These are phyloP conservation scores for Amiota communis DNA, from an alignment of 2,888 invertebrate genomes.

Conservation along the genomic window DNA sequence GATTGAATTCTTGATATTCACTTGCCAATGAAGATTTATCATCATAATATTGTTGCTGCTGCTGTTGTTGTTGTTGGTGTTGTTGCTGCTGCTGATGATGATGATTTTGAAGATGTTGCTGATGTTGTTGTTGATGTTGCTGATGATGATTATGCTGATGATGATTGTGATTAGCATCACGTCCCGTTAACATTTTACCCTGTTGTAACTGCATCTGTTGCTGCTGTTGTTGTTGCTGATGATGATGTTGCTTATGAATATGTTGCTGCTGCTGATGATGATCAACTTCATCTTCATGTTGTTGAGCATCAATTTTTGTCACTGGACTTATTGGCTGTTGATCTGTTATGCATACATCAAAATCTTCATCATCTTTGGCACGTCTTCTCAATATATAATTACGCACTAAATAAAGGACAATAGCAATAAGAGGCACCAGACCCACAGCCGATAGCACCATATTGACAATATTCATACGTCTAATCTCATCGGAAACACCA, in stretches of 20 bases:
- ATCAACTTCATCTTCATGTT: conserved; percentile 61
- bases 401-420: conserved; percentile 76
- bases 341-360: conserved; percentile 78
- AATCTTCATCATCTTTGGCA: conserved; percentile 75
- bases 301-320: conserved; percentile 67
- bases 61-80: conserved; percentile 50
- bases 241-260: conserved; percentile 30
- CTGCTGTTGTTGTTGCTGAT: conserved; percentile 35
- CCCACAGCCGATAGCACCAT: conserved; percentile 78
- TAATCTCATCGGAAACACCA: conserved; percentile 76
- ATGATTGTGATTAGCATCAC: conserved; percentile 58
- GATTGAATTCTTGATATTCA: conserved; percentile 79
- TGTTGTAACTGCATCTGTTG: conserved; percentile 34
- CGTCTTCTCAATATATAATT: conserved; percentile 75
- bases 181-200: conserved; percentile 28
- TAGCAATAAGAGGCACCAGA: conserved; percentile 77
- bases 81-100: conserved; percentile 44
- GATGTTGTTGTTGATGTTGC: conserved; percentile 20
- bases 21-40: conserved; percentile 70
- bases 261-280: conserved; percentile 48
- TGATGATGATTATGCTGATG: conserved; percentile 56
- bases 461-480: conserved; percentile 77
- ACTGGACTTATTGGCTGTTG: conserved; percentile 74
- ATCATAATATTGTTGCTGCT: conserved; percentile 59
- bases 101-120: conserved; percentile 32